Evolutionary conservation across 2,797 vertebrate species (phyloP).

Genomic region (Synanceia verrucosa): DNA sequence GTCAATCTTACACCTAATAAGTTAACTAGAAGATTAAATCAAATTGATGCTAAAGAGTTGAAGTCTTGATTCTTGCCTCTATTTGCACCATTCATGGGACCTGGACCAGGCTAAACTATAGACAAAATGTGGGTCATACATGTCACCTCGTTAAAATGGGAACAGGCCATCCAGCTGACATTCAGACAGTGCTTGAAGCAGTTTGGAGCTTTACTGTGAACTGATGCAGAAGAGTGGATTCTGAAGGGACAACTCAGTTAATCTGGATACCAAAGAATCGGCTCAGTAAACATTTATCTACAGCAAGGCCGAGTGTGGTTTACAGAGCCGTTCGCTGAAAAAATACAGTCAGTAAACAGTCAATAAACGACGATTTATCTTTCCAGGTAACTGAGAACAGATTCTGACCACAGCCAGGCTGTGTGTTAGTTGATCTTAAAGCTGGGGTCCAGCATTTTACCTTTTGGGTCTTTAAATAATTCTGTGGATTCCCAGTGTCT

Average conservation of each 20-base stretch:
- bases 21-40: neutral
- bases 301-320: slow-evolving; percentile 21
- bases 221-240: slow-evolving; percentile 76
- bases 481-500: no score
- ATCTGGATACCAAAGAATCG: slow-evolving; percentile 58
- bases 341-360: no score
- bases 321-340: neutral
- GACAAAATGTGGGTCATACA: slow-evolving; percentile 68
- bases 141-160: slow-evolving; percentile 72
- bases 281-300: slow-evolving; percentile 49
- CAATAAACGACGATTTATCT: neutral
- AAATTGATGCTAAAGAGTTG: slow-evolving; percentile 3
- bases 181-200: slow-evolving; percentile 70
- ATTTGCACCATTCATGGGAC: slow-evolving; percentile 23
- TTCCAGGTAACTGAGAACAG: neutral
- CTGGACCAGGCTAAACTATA: slow-evolving; percentile 46
- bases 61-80: slow-evolving; percentile 7
- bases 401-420: neutral
- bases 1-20: neutral
- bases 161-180: slow-evolving; percentile 74
- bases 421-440: no score
- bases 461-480: no score
- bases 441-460: no score
- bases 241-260: slow-evolving; percentile 52
- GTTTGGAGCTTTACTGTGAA: slow-evolving; percentile 69